Percentiles rank a stretch among this genome's conserved stretches.
Evolutionary conservation across 2,797 vertebrate species (phyloP).

Genomic region (Malacoraja senta): DNA sequence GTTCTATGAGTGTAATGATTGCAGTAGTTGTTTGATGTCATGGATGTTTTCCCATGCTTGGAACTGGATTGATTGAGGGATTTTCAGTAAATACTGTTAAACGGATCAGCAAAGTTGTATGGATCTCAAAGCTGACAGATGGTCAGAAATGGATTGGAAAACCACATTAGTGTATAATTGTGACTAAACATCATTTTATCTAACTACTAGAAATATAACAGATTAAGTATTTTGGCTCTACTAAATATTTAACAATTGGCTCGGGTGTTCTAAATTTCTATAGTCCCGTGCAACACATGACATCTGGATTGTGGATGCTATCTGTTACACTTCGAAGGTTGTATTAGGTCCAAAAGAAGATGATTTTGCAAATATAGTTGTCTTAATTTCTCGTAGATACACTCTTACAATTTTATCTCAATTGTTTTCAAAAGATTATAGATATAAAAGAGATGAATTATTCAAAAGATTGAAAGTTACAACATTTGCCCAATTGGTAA

Average conservation of each 20-base stretch:
- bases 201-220: background rate
- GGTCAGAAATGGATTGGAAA: background rate
- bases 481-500: conserved; percentile 87
- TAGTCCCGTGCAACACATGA: background rate
- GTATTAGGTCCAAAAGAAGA: background rate
- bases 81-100: background rate
- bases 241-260: background rate
- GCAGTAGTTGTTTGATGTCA: too few relatives aligned
- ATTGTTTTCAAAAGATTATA: conserved; percentile 71
- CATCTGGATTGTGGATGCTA: background rate
- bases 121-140: background rate
- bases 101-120: background rate
- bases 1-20: background rate
- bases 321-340: background rate
- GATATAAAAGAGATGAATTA: conserved; percentile 84
- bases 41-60: background rate
- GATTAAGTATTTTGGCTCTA: background rate
- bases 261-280: background rate
- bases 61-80: background rate
- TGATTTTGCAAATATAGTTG: background rate
- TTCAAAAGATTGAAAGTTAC: conserved; percentile 91
- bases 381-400: background rate
- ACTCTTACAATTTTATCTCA: background rate
- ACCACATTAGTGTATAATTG: background rate
- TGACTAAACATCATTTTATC: background rate